Percentiles rank a stretch among this genome's conserved stretches.
Evolutionary conservation across 2,888 invertebrate genomes (phyloP).

Genomic region (Rhimphoctona megacephalus): DNA sequence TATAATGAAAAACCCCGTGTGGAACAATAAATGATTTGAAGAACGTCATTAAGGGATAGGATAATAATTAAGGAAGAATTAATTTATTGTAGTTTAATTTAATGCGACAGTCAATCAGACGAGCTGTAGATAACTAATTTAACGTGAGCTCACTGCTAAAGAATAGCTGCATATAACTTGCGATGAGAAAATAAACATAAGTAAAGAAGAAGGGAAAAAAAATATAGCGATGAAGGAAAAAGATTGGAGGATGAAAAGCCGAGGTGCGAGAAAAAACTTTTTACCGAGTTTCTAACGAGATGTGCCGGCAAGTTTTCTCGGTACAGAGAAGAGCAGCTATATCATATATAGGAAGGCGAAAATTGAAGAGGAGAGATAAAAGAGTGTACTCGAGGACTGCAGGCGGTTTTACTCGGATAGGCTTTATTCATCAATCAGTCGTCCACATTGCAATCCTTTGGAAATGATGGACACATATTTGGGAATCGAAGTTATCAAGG

Average conservation of each 20-base stretch:
- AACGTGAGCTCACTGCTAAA: slow-evolving; percentile 22
- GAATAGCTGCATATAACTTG: slow-evolving; percentile 40
- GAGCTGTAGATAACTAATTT: slow-evolving; percentile 43
- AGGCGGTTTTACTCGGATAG: slow-evolving; percentile 53
- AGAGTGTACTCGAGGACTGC: slow-evolving; percentile 38
- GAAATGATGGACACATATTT: slow-evolving; percentile 51
- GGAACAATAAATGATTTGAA: background rate
- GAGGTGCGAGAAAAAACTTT: slow-evolving; percentile 71
- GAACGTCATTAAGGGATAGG: slow-evolving; percentile 1
- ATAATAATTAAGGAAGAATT: background rate
- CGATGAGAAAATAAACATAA: slow-evolving; percentile 16
- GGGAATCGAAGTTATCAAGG: slow-evolving; percentile 45
- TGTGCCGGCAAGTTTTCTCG: slow-evolving; percentile 65
- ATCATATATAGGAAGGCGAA: slow-evolving; percentile 6
- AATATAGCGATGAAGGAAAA: slow-evolving; percentile 52
- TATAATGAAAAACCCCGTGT: background rate
- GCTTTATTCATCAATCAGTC: slow-evolving; percentile 65
- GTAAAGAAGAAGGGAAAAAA: slow-evolving; percentile 45
- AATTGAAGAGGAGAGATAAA: slow-evolving; percentile 47
- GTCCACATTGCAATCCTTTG: slow-evolving; percentile 58
- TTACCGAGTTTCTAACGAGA: slow-evolving; percentile 78
- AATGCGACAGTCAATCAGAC: slow-evolving; percentile 54
- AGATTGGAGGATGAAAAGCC: slow-evolving; percentile 56
- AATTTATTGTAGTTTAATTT: slow-evolving; percentile 40
- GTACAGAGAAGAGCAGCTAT: slow-evolving; percentile 31